A percentile compares a stretch with the other conserved stretches of the same genome.
These are phyloP conservation scores for Chironex yamaguchii DNA, from an alignment of 30 jellyfish, hydroid and myxozoan genomes.

Conservation along the genomic window DNA sequence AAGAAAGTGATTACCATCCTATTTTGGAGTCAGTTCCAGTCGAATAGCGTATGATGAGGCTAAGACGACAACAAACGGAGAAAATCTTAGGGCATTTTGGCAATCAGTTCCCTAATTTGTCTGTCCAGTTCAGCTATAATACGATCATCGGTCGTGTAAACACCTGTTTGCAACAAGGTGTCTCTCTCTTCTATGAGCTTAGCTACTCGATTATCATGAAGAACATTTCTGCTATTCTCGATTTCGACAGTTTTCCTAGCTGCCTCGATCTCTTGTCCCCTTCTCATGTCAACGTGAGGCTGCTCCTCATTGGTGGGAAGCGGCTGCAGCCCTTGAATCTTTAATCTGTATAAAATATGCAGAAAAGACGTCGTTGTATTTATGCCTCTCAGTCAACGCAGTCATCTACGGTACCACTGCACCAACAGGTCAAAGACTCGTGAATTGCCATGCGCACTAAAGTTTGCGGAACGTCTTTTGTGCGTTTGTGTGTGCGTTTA, in stretches of 20 bases:
- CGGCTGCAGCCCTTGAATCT: constrained; percentile 4
- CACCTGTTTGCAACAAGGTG: constrained; percentile 96
- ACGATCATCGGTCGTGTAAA: constrained; percentile 88
- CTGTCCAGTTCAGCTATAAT: constrained; percentile 89
- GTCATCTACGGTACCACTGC: too few relatives aligned
- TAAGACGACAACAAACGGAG: too few relatives aligned
- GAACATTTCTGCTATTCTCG: constrained; percentile 25
- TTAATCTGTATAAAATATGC: background rate
- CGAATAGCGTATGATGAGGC: too few relatives aligned
- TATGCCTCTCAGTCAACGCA: too few relatives aligned
- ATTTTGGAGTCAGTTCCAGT: too few relatives aligned
- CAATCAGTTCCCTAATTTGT: constrained; percentile 83
- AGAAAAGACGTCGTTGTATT: too few relatives aligned
- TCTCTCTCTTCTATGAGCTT: constrained; percentile 97
- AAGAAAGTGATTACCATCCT: too few relatives aligned
- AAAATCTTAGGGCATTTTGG: too few relatives aligned
- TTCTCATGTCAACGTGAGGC: background rate
- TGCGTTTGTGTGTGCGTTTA: too few relatives aligned
- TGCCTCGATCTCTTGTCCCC: background rate
- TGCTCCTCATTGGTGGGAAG: background rate
- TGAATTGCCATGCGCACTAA: too few relatives aligned
- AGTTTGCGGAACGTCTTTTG: too few relatives aligned
- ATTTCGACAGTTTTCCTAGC: background rate
- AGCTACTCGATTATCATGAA: constrained; percentile 72
- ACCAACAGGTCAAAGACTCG: too few relatives aligned